A percentile compares a stretch with the other conserved stretches of the same genome.
Evolutionary conservation across 1,140 invertebrate genomes (phyloP).

Genomic region (Halyomorpha halys): DNA sequence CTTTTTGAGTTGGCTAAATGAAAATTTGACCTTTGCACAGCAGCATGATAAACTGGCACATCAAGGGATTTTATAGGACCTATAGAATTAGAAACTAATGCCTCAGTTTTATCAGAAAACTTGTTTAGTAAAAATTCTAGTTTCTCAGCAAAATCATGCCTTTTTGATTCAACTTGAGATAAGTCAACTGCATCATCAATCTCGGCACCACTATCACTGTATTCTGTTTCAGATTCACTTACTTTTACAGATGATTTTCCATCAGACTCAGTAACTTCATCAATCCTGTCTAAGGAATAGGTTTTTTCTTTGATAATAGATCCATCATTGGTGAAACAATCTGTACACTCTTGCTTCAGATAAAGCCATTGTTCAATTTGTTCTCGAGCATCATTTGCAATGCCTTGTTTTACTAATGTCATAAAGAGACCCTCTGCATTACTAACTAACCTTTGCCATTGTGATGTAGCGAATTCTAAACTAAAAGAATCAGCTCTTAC

Average conservation of each 20-base stretch:
- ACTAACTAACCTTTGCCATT: slow-evolving; percentile 68
- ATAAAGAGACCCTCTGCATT: slow-evolving; percentile 74
- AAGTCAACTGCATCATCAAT: slow-evolving; percentile 42
- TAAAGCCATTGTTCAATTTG: slow-evolving; percentile 77
- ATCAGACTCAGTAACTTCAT: slow-evolving; percentile 48
- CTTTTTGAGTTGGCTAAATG: slow-evolving; percentile 9
- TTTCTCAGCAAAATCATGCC: slow-evolving; percentile 56
- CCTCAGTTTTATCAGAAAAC: slow-evolving; percentile 57
- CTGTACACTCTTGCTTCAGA: slow-evolving; percentile 73
- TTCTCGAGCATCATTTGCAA: slow-evolving; percentile 55
- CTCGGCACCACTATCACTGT: slow-evolving; percentile 37
- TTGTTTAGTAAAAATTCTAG: slow-evolving; percentile 57
- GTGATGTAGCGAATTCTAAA: slow-evolving; percentile 66
- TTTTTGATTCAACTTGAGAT: slow-evolving; percentile 50
- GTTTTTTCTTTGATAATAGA: slow-evolving; percentile 40
- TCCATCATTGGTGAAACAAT: slow-evolving; percentile 52
- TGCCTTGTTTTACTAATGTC: slow-evolving; percentile 48
- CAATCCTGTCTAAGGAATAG: slow-evolving; percentile 48
- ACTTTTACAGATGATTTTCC: slow-evolving; percentile 38
- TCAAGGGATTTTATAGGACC: neutral
- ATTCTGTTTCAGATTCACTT: slow-evolving; percentile 33
- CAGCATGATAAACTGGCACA: neutral
- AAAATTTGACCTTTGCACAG: neutral
- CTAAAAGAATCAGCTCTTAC: slow-evolving; percentile 44
- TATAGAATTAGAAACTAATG: slow-evolving; percentile 39